Conservation (phyloP, 2,113 vertebrate genomes). For the Vidua macroura region DNA sequence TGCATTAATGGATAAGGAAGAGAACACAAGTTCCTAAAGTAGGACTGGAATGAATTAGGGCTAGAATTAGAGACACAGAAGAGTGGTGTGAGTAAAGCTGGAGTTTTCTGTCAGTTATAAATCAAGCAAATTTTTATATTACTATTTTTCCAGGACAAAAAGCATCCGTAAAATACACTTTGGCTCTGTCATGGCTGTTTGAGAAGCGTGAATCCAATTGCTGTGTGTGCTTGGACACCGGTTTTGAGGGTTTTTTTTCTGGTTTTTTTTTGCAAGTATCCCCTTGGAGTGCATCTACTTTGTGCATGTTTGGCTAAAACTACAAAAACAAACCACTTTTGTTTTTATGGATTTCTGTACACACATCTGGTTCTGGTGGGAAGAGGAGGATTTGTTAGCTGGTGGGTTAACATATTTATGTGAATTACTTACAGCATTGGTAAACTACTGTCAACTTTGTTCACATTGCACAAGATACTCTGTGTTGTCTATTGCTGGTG, state of each 20-base stretch:
- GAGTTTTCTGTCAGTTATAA: not conserved
- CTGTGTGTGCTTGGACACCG: not conserved
- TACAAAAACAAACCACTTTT: not conserved
- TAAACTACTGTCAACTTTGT: conserved; percentile 56
- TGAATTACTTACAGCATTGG: conserved; percentile 47
- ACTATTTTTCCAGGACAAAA: not conserved
- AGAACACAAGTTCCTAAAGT: not conserved
- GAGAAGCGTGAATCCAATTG: conserved; percentile 3
- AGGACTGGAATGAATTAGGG: not conserved
- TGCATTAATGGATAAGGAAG: not conserved
- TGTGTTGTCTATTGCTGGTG: conserved; percentile 42
- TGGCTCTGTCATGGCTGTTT: not conserved
- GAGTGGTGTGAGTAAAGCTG: not conserved
- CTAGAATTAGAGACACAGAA: not conserved
- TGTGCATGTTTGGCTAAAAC: conserved; percentile 1
- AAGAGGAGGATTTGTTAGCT: conserved; percentile 4
- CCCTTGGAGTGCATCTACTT: not conserved
- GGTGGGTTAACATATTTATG: conserved; percentile 15
- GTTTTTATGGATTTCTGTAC: conserved; percentile 7
- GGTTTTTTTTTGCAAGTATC: not conserved
- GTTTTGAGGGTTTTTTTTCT: not conserved
- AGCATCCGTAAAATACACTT: not conserved
- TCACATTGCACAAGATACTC: conserved; percentile 51
- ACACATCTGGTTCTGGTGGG: not conserved
- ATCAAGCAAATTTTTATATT: not conserved